Evolutionary conservation across 37 sponge, comb jelly and placozoan genomes (phyloP).

Genomic region (Theonella swinhoei): DNA sequence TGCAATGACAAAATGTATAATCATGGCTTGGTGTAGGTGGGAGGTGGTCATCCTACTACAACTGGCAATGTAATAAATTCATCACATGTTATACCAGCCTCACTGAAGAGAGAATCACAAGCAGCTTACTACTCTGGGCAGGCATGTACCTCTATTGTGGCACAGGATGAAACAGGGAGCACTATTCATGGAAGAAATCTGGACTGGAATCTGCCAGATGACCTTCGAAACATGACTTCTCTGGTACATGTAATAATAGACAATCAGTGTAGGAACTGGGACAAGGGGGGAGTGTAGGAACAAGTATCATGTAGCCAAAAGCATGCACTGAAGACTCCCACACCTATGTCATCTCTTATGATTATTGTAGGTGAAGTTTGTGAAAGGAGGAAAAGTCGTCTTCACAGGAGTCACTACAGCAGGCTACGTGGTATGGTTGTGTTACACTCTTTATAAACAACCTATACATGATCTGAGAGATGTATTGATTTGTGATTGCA

Average conservation of each 20-base stretch:
- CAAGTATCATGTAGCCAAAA: no score
- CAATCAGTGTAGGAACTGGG: no score
- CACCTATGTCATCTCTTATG: neutral
- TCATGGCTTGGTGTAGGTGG: conserved; percentile 52
- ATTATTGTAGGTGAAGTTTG: conserved; percentile 39
- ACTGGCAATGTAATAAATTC: conserved; percentile 32
- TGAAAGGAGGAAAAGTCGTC: conserved; percentile 19
- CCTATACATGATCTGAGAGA: neutral
- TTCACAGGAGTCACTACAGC: conserved; percentile 55
- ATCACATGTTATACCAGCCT: neutral
- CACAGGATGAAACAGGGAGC: conserved; percentile 30
- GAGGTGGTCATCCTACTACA: conserved; percentile 75
- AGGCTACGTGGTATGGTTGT: conserved; percentile 64
- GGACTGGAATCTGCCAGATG: conserved; percentile 78
- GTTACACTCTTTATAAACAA: neutral
- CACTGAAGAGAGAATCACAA: no score
- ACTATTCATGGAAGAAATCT: conserved; percentile 71
- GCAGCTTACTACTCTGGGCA: neutral
- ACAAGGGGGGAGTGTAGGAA: no score
- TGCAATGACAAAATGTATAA: no score
- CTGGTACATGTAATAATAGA: no score
- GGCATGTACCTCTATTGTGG: conserved; percentile 79
- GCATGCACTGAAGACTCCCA: no score
- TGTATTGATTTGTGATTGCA: neutral
- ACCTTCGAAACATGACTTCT: conserved; percentile 58